A percentile compares a stretch with the other conserved stretches of the same genome.
These are phyloP conservation scores for Bombus ignitus DNA, from an alignment of 1,140 invertebrate species.

Conservation along the genomic window DNA sequence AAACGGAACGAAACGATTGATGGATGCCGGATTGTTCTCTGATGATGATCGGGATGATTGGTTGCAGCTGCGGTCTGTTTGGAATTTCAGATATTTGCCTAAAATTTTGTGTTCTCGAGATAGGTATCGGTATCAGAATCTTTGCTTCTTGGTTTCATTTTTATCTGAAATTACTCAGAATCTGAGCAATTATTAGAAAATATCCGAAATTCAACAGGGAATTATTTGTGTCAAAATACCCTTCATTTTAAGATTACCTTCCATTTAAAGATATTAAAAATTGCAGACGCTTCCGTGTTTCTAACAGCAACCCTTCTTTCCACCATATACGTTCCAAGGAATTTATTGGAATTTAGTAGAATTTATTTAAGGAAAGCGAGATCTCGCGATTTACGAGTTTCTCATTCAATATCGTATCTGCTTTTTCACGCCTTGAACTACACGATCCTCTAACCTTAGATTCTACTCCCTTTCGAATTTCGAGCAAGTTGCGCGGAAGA, in stretches of 20 bases:
- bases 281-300: too few species aligned
- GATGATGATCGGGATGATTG: too few species aligned
- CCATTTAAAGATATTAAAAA: too few species aligned
- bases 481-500: slow-evolving; percentile 1
- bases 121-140: neutral
- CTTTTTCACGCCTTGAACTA: slow-evolving; percentile 1
- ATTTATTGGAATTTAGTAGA: neutral
- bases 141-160: neutral
- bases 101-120: too few species aligned
- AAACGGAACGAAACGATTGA: neutral
- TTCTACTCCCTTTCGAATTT: neutral
- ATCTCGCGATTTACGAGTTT: slow-evolving; percentile 6
- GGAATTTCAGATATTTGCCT: neutral
- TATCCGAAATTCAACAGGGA: too few species aligned
- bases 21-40: neutral
- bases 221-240: too few species aligned
- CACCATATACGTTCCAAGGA: neutral
- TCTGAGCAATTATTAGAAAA: too few species aligned
- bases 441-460: slow-evolving; percentile 21
- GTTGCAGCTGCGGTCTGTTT: neutral
- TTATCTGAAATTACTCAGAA: too few species aligned
- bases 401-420: neutral
- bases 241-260: too few species aligned
- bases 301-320: neutral
- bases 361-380: neutral